Base-by-base conservation (phyloP, 2,888 invertebrate species). In the Synanthedon andrenaeformis region DNA sequence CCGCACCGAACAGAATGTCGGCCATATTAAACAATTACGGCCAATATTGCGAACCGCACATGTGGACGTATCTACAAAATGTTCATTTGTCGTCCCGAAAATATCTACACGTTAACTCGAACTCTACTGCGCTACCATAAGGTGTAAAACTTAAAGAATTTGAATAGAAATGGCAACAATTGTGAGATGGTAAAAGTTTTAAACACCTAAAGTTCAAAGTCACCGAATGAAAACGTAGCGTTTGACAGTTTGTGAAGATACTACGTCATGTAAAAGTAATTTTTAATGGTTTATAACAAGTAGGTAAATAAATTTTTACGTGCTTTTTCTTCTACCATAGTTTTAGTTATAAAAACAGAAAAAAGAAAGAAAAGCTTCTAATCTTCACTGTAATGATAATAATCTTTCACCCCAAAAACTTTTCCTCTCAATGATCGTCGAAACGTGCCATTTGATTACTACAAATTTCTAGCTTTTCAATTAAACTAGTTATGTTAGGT, bases 1-100 rank as follows among this genome's bases (percentile, higher is more conserved):
- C 62, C 58, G 70, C 67, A 60, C 56, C 56, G 64, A 72, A 60
- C 60, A 48, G 62, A 58, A 75, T 66, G 67, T 63, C 65, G 62
- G 59, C 63, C 66, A 74, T 67, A 79, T 77, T 76, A 75, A 76
- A 70, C 79, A 80, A 83, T 83, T 82, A 81, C 76, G 70, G 64
- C 69, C 80, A 81, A 81, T 83, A 74, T 76, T 65, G 66, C 65
- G 64, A 60, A 67, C 65, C 64, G 62, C 69, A 52, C 17, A 49
- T 23, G 23, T 49, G 17, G 49, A 49, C 49, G 49, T 14, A 19
- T 12, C 17, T 49, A 12, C 49, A 14, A 49, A 45, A 49, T 59
- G 62, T 58, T 41, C 10, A 35, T 41, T 35, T 52, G 45, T 49
- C 55, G 57, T 55, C 54, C 48, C 19, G 41, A 41, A 41, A 49